Percentiles rank a stretch among this genome's conserved stretches.
Conservation (phyloP, 2,797 vertebrate species). For the Babyrousa celebensis region DNA sequence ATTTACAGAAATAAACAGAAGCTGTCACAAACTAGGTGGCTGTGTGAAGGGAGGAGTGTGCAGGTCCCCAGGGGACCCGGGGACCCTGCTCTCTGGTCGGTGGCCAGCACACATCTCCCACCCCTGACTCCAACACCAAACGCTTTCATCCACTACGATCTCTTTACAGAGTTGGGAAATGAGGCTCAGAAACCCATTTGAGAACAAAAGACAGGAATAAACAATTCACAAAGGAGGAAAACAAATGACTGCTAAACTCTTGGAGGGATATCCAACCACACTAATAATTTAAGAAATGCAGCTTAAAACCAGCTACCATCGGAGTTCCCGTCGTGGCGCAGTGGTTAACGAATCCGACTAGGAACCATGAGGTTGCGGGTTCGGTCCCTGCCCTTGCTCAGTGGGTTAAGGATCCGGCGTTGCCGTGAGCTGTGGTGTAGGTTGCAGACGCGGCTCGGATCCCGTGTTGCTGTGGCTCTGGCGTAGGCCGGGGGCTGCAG, state of each 20-base stretch:
- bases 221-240: slow-evolving; percentile 62
- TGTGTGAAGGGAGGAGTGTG: background rate
- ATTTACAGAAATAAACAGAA: slow-evolving; percentile 46
- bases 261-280: slow-evolving; percentile 42
- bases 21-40: background rate
- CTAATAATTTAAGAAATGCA: slow-evolving; percentile 64
- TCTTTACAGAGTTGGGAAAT: slow-evolving; percentile 5
- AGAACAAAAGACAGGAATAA: slow-evolving; percentile 59
- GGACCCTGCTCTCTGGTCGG: rapidly evolving
- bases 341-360: too few species aligned
- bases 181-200: background rate
- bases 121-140: background rate
- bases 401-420: too few species aligned
- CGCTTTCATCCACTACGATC: background rate
- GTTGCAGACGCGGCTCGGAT: too few species aligned
- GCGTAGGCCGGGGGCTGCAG: too few species aligned
- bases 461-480: too few species aligned
- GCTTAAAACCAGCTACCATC: slow-evolving; percentile 56
- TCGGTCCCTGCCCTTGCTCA: too few species aligned
- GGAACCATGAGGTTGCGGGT: too few species aligned
- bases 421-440: too few species aligned
- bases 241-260: slow-evolving; percentile 38
- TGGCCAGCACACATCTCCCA: background rate
- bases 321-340: too few species aligned
- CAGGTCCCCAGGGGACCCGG: background rate